Conservation (phyloP, 2,113 vertebrate species). For the Hoplias malabaricus region DNA sequence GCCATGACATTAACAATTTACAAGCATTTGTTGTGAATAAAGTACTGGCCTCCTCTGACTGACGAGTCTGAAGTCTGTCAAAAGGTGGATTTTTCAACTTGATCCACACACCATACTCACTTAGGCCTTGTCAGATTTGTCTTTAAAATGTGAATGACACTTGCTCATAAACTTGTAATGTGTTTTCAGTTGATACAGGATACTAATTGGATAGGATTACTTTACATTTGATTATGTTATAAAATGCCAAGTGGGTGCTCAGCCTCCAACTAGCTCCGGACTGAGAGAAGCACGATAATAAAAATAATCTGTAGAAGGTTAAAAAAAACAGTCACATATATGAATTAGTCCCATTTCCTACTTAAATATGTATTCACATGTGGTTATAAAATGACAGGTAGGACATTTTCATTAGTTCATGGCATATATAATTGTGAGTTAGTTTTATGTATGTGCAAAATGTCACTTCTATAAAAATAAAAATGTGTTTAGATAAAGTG, state of each 20-base stretch:
- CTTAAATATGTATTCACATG: too few relatives aligned
- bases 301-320: neutral
- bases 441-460: too few relatives aligned
- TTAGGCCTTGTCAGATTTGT: neutral
- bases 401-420: too few relatives aligned
- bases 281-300: neutral
- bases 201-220: conserved; percentile 17
- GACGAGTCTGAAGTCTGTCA: too few relatives aligned
- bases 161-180: neutral
- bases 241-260: neutral
- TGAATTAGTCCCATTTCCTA: too few relatives aligned
- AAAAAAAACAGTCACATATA: neutral
- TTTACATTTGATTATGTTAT: conserved; percentile 1
- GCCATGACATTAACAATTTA: neutral
- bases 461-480: too few relatives aligned
- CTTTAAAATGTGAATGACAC: neutral
- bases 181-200: neutral
- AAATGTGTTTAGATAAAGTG: too few relatives aligned
- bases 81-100: neutral
- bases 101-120: neutral
- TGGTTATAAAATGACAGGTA: too few relatives aligned
- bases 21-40: neutral
- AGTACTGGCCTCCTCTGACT: neutral
- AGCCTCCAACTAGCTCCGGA: neutral
- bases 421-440: too few relatives aligned